Base-by-base conservation (phyloP, 2,888 invertebrate genomes). In the Aromia moschata region DNA sequence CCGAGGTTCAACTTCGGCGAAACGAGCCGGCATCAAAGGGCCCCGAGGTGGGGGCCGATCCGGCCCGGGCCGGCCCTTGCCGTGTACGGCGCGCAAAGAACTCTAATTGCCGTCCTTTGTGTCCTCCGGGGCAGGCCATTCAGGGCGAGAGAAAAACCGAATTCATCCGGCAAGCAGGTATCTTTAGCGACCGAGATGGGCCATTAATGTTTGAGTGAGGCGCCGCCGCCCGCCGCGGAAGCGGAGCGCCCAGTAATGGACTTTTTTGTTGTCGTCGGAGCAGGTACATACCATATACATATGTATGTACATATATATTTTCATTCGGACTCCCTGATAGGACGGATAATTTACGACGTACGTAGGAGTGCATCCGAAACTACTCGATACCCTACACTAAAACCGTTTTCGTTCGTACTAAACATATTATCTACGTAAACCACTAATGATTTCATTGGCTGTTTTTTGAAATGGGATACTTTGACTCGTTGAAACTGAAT, bases 181-280 rank as follows among this genome's bases (percentile, higher is more conserved):
- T 69, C 67, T 69, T 68, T 66, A 65, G 58, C 56, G 57, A n/a
- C 62, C 60, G 59, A 64, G 67, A 67, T 61, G 65, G 53, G 47
- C 62, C 62, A 66, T 70, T 70, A 70, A 70, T 67, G 68, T 70
- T 70, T 70, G 53, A 68, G 64, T 56, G 58, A 60, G 33, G 52
- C 3, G 37, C 38, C 49, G 33, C 56, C 3, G 37, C 38, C 49
- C 25, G 9, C 18, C 2, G 20, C 17, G 11, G 47, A 37, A 47
- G 37, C 36, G 47, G 10, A 7, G 11, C 43, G 37, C 18, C 20
- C 18, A 47, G 18, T 49, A 38, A 49, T 49, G 49, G 49, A 38
- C 12, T 49, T 49, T 49, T 49, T 49, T 25, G 3, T 25, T 25
- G n/a, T n/a, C n/a, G n/a, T n/a, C n/a, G n/a, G n/a, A n/a, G n/a